These are phyloP conservation scores for Chelonus insularis DNA, from an alignment of 1,140 invertebrate genomes.

Conservation along the genomic window DNA sequence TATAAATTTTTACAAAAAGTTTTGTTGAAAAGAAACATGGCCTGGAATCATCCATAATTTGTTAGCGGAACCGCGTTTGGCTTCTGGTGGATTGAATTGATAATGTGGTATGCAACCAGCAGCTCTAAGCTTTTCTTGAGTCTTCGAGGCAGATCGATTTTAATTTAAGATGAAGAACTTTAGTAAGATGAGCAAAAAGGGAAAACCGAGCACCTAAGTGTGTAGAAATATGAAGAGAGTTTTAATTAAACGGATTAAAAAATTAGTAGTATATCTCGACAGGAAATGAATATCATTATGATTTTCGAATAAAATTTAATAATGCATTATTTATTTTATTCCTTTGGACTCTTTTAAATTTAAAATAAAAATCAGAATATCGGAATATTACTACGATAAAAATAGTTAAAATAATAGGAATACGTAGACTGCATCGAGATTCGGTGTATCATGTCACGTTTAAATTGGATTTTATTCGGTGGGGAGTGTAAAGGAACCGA, in stretches of 20 bases:
- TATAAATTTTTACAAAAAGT: background rate
- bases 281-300: background rate
- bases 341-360: too few relatives aligned
- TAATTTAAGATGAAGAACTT: constrained; percentile 25
- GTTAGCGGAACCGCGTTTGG: background rate
- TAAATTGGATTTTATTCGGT: constrained; percentile 45
- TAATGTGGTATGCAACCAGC: constrained; percentile 18
- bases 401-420: constrained; percentile 3
- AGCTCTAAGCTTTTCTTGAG: constrained; percentile 4
- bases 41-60: constrained; percentile 20
- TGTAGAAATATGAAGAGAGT: background rate
- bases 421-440: constrained; percentile 32
- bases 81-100: constrained; percentile 23
- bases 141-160: constrained; percentile 18
- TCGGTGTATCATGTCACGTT: constrained; percentile 39
- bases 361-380: too few relatives aligned
- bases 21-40: background rate
- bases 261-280: background rate
- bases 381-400: background rate
- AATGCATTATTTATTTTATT: too few relatives aligned
- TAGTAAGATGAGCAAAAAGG: background rate
- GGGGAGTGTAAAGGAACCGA: constrained; percentile 24
- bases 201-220: background rate
- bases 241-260: constrained; percentile 6
- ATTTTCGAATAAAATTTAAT: background rate